A percentile compares a stretch with the other conserved stretches of the same genome.
Conservation (phyloP, 2,797 vertebrate genomes). For the Pangasius djambal region DNA sequence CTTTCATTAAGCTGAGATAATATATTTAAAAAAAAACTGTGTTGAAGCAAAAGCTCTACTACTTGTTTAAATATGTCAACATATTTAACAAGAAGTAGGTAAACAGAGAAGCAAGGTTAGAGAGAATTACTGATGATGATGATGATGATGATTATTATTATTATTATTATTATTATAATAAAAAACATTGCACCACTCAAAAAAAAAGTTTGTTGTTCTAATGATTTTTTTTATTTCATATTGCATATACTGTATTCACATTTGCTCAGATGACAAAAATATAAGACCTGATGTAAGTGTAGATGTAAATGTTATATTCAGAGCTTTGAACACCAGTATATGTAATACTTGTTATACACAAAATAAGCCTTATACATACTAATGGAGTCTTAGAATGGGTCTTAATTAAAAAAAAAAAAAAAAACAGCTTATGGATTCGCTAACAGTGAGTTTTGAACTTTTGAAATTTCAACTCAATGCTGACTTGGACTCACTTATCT, state of each 20-base stretch:
- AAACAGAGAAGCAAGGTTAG: neutral
- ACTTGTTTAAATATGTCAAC: neutral
- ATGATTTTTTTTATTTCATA: neutral
- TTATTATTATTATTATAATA: neutral
- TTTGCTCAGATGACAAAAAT: neutral
- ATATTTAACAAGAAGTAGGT: neutral
- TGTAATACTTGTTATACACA: neutral
- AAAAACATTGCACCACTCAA: no score
- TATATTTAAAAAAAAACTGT: neutral
- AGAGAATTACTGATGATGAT: neutral
- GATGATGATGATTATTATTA: neutral
- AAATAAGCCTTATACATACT: neutral
- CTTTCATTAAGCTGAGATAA: neutral
- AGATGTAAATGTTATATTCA: neutral
- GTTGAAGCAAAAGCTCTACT: neutral
- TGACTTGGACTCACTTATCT: conserved; percentile 27
- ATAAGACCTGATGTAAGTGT: neutral
- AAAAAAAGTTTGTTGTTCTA: neutral
- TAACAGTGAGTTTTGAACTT: conserved; percentile 2
- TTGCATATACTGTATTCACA: neutral
- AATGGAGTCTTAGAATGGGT: neutral
- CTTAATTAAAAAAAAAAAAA: neutral
- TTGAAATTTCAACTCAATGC: conserved; percentile 13
- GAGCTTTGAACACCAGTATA: neutral
- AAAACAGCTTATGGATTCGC: neutral